phyloP scores from a whole-genome alignment of 1,140 invertebrate species.

The Ptiloglossa arizonensis region DNA sequence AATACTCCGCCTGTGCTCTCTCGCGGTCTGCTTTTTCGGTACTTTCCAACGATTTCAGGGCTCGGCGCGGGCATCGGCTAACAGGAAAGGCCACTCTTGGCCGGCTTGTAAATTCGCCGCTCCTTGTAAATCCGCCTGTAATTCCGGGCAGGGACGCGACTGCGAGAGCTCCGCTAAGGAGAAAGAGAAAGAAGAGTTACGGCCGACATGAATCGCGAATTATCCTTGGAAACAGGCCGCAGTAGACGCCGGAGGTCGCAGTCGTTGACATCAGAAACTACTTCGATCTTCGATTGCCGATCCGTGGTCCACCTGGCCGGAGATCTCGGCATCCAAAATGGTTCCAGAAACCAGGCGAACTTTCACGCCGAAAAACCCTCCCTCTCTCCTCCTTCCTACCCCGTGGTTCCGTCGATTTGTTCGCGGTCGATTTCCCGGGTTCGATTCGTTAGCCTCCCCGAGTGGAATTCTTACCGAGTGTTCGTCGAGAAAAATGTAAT shows the following conservation, averaged over 20 bases:
- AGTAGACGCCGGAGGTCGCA: constrained; percentile 69
- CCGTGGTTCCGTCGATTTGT: too few relatives aligned
- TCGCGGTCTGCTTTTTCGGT: constrained; percentile 64
- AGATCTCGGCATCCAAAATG: constrained; percentile 42
- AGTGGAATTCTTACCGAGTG: too few relatives aligned
- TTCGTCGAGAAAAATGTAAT: too few relatives aligned
- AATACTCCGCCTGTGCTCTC: constrained; percentile 38
- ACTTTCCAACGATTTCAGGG: constrained; percentile 62
- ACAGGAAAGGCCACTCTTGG: constrained; percentile 80
- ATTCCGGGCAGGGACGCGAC: constrained; percentile 70
- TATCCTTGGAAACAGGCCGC: constrained; percentile 72
- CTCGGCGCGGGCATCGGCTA: constrained; percentile 57
- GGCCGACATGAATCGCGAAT: constrained; percentile 79
- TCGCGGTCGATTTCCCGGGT: too few relatives aligned
- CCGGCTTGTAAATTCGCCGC: constrained; percentile 77
- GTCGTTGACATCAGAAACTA: constrained; percentile 79
- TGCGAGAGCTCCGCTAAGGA: constrained; percentile 59
- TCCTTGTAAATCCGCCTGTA: constrained; percentile 78
- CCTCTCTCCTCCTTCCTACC: too few relatives aligned
- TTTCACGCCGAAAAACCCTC: constrained; percentile 14
- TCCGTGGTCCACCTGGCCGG: constrained; percentile 56
- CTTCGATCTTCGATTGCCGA: constrained; percentile 74
- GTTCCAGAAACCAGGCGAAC: constrained; percentile 6
- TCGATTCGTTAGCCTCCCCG: too few relatives aligned
- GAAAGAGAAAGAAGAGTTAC: constrained; percentile 74